Evolutionary conservation across 2,888 invertebrate genomes (phyloP), one percentile per base, ranked within the genome.

Genomic region (Masnerella sp.): DNA sequence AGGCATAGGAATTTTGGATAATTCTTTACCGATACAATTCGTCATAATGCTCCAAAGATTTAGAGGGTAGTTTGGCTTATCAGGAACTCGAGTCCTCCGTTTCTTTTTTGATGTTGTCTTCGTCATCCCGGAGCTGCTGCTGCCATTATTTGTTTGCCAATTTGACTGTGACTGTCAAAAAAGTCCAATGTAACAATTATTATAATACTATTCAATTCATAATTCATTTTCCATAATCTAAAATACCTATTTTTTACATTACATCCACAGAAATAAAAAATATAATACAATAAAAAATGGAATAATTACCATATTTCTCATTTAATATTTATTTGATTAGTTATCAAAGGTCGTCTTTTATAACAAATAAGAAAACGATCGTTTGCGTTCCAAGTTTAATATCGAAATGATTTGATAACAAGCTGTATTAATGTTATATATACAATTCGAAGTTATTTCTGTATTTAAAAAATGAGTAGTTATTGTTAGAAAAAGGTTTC

Each of bases 31-130:
- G 86, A 99, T 99, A 88, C 99, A 99, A 88, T 99, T 99, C 88
- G 99, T 99, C 97, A 99, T 98, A 82, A 99, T 98, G 81, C 96
- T 96, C 99, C 99, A 99, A 51, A 99, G 89, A 86, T 96, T 99
- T 36, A 99, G 91, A 59, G 98, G 97, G 88, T 96, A 95, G 88
- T 96, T 94, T 43, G 97, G 97, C 88, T 97, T 96, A 78, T 97
- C 96, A 5, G 97, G 96, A 58, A 75, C 67, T 32, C 70, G 54
- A 28, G 67, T 75, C 11, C 74, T 54, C 59, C 98, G 91, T 81
- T 90, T 89, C 70, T 91, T 90, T 70, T 81, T 84, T 42, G 83
- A 75, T 43, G 28, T 61, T 7, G 77, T 49, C 18, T 79, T 78
- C 9, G 78, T 83, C 77, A 86, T 59, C 83, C 85, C 83, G 83